Evolutionary conservation across 2,888 invertebrate genomes (phyloP).

Genomic region (Alentia gelatinosa): DNA sequence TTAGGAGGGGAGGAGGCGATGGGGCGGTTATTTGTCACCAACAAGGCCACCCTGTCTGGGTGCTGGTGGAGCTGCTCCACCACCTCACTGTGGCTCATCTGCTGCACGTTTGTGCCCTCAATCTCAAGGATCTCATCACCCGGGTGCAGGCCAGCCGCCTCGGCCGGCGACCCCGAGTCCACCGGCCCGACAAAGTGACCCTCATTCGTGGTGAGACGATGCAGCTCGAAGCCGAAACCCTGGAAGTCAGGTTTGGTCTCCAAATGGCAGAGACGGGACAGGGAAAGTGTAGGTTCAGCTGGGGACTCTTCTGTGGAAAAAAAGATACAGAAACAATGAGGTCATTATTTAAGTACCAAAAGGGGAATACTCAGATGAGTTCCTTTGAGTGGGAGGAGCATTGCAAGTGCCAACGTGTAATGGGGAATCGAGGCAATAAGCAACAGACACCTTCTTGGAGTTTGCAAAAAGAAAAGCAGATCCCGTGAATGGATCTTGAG

Average conservation of each 20-base stretch:
- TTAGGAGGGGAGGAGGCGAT: neutral
- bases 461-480: too few relatives aligned
- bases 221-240: constrained; percentile 97
- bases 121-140: constrained; percentile 89
- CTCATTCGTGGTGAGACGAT: constrained; percentile 95
- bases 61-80: neutral
- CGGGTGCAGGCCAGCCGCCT: constrained; percentile 84
- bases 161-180: constrained; percentile 83
- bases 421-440: too few relatives aligned
- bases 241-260: constrained; percentile 92
- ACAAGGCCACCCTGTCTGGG: neutral
- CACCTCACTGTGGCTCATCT: neutral
- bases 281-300: too few relatives aligned
- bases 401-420: too few relatives aligned
- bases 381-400: too few relatives aligned
- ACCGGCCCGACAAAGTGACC: constrained; percentile 97
- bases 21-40: neutral
- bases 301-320: too few relatives aligned
- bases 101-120: constrained; percentile 85
- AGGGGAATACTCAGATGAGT: too few relatives aligned
- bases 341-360: too few relatives aligned
- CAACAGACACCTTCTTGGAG: too few relatives aligned
- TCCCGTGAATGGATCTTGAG: too few relatives aligned
- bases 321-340: too few relatives aligned
- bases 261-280: constrained; percentile 46